Base-by-base conservation (phyloP, 2,113 vertebrate species). In the Phylloscopus trochilus region DNA sequence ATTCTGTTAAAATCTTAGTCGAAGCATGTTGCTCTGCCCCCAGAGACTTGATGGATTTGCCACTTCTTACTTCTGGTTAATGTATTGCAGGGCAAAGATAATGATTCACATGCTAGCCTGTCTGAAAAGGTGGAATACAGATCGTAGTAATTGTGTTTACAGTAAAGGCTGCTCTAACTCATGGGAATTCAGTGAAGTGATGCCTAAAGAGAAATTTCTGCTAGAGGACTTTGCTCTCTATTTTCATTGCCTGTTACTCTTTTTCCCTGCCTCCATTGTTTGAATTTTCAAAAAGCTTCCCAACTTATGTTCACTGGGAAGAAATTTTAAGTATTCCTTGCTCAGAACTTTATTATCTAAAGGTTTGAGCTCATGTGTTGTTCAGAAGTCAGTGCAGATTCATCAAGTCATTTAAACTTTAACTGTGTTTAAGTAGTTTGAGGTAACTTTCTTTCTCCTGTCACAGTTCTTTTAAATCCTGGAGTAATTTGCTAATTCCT, bases 121-220 rank as follows among this genome's bases (percentile, higher is more conserved):
- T 80, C 60, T 81, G 68, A 63, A 92, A 95, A 74, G 44, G 47
- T 52, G 49, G 43, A 43, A 67, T 55, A 31, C 55, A 77, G 21
- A 52, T 88, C 0, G 0, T 16, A 87, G 41, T 37, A 68, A 6
- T 95, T 0, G 0, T 68, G 31, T 74, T 94, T 83, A 56, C 64
- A 68, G 37, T 39, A 39, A 39, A 9, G 72, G 60, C 43, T 83
- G 49, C 44, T 86, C 7, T 79, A 70, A 47, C 37, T 90, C 22
- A 7, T 3, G 14, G 55, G 44, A 68, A 60, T 81, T 88, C 35
- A 56, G 1, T 70, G 28, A 83, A 67, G 35, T 55, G 63, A 63
- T 83, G 55, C 35, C 43, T 66, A 39, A 91, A 83, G 39, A 73
- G 72, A 68, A 60, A 39, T 27, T 62, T 64, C 24, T 74, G 7